These are phyloP conservation scores for Trichopria drosophilae DNA, from an alignment of 2,888 invertebrate species.

Conservation along the genomic window DNA sequence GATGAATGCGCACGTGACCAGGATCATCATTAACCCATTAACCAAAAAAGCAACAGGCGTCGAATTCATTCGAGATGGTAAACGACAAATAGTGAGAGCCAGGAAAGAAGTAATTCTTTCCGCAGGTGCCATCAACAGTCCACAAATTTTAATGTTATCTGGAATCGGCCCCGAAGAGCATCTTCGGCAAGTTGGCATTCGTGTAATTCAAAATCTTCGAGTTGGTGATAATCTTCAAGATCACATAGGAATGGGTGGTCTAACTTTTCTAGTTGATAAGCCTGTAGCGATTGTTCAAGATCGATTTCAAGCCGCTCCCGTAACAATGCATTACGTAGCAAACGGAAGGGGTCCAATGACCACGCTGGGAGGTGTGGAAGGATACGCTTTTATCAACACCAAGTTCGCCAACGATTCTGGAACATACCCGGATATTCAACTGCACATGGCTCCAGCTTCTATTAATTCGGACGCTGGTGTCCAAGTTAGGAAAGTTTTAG, in stretches of 20 bases:
- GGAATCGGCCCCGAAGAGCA: conserved; percentile 79
- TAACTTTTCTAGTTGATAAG: conserved; percentile 79
- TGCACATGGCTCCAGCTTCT: conserved; percentile 90
- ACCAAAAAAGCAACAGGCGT: conserved; percentile 79
- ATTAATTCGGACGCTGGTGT: conserved; percentile 79
- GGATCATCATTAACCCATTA: conserved; percentile 72
- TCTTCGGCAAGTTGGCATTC: conserved; percentile 70
- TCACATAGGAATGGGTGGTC: conserved; percentile 83
- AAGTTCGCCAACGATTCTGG: conserved; percentile 77
- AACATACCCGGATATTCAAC: conserved; percentile 86
- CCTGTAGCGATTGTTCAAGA: conserved; percentile 82
- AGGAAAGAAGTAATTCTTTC: conserved; percentile 83
- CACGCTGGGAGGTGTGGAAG: conserved; percentile 84
- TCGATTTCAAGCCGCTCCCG: conserved; percentile 74
- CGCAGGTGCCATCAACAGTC: conserved; percentile 89
- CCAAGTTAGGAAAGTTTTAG: conserved; percentile 75
- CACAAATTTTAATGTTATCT: conserved; percentile 89
- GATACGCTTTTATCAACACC: conserved; percentile 84
- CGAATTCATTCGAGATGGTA: conserved; percentile 76
- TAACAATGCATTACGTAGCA: conserved; percentile 79
- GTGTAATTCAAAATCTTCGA: conserved; percentile 73
- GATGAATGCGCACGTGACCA: conserved; percentile 77
- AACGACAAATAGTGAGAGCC: conserved; percentile 71
- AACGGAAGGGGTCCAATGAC: conserved; percentile 85
- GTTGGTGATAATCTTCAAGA: conserved; percentile 84